A percentile compares a stretch with the other conserved stretches of the same genome.
These are phyloP conservation scores for Odontocerum albicorne DNA, from an alignment of 2,888 invertebrate species.

Conservation along the genomic window DNA sequence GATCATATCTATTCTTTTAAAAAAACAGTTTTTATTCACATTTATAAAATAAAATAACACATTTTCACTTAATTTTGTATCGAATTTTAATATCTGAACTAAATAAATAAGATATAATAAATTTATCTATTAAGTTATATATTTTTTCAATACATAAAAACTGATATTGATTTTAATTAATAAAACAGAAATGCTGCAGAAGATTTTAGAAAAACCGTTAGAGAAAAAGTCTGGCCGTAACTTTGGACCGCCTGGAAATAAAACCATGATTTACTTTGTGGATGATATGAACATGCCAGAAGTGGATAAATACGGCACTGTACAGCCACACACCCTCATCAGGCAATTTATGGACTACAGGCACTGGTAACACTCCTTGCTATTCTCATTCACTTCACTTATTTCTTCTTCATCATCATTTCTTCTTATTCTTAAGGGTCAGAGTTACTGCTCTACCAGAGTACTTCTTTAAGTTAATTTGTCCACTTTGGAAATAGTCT, in stretches of 20 bases:
- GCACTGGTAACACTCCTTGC: conserved; percentile 83
- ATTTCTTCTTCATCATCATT: too few relatives aligned
- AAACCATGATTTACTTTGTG: conserved; percentile 89
- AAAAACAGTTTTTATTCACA: too few relatives aligned
- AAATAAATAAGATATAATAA: neutral
- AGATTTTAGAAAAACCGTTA: conserved; percentile 84
- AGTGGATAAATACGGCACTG: conserved; percentile 92
- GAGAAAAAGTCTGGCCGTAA: conserved; percentile 95
- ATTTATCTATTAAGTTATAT: neutral
- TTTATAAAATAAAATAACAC: too few relatives aligned
- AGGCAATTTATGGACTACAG: conserved; percentile 91
- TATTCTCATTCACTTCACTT: too few relatives aligned
- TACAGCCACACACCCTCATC: conserved; percentile 92
- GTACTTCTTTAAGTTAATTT: too few relatives aligned
- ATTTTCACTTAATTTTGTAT: too few relatives aligned
- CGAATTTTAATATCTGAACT: neutral
- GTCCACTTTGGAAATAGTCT: too few relatives aligned
- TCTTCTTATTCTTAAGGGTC: too few relatives aligned
- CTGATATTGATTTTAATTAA: too few relatives aligned
- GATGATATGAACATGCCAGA: conserved; percentile 98
- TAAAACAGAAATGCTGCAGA: conserved; percentile 80
- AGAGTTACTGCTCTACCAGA: too few relatives aligned
- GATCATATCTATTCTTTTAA: too few relatives aligned
- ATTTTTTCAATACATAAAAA: too few relatives aligned
- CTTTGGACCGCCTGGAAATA: conserved; percentile 91